Evolutionary conservation across 2,888 invertebrate genomes (phyloP).

Genomic region (Torymus tubicola): DNA sequence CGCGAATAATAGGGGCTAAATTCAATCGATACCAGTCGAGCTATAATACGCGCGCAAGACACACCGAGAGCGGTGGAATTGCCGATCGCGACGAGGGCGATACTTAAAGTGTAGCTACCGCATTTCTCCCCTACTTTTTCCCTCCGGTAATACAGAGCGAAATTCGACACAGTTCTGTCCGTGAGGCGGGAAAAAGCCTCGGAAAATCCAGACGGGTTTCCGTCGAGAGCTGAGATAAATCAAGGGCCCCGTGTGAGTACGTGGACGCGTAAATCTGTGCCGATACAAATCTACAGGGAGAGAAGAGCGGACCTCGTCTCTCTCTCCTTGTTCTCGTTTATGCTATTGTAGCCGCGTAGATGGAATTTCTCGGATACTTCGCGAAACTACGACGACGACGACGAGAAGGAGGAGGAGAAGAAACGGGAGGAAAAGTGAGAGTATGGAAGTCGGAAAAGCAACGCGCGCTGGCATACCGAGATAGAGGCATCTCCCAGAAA

Average conservation of each 20-base stretch:
- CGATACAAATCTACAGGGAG: conserved; percentile 57
- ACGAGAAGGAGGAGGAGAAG: too few species aligned
- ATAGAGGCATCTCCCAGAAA: background rate
- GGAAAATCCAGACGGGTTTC: conserved; percentile 46
- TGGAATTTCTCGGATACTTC: conserved; percentile 47
- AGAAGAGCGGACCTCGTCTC: background rate
- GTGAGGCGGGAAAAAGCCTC: conserved; percentile 18
- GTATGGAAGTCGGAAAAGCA: conserved; percentile 35
- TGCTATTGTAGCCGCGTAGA: conserved; percentile 39
- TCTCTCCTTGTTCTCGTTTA: conserved; percentile 24
- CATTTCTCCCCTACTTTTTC: background rate
- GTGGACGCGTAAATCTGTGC: conserved; percentile 57
- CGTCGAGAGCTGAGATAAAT: conserved; percentile 50
- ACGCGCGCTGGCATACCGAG: background rate
- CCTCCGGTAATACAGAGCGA: background rate
- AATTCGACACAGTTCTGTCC: conserved; percentile 52
- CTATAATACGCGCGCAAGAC: background rate
- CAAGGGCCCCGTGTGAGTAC: conserved; percentile 26
- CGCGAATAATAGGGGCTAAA: conserved; percentile 38
- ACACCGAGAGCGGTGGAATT: conserved; percentile 10
- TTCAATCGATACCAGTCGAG: conserved; percentile 37
- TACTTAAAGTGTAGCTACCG: conserved; percentile 2
- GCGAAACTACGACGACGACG: conserved; percentile 6
- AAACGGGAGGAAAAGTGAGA: conserved; percentile 42
- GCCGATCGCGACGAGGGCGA: background rate